Evolutionary conservation across 1,140 invertebrate genomes (phyloP).

Genomic region (Aporrectodea caliginosa): DNA sequence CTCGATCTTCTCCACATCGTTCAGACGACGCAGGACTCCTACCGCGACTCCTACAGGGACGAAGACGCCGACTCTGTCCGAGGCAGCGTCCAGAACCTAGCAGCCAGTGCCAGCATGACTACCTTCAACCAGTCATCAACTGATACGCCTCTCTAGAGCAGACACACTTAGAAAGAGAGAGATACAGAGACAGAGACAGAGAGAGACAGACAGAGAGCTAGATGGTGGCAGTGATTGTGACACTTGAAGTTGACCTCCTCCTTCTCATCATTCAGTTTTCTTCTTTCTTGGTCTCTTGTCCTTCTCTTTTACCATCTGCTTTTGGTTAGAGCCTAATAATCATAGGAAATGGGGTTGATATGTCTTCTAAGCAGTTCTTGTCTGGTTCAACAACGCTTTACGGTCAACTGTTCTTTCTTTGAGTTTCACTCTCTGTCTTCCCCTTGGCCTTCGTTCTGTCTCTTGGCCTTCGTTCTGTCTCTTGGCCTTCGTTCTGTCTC

Average conservation of each 20-base stretch:
- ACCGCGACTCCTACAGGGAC: conserved; percentile 61
- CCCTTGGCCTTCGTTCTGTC: not conserved
- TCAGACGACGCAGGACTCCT: conserved; percentile 79
- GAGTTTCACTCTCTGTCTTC: not conserved
- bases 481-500: not conserved
- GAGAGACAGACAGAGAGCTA: no score
- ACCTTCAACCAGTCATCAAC: conserved; percentile 39
- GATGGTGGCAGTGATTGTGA: no score
- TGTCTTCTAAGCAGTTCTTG: no score
- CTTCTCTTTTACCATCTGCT: no score
- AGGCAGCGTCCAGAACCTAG: conserved; percentile 88
- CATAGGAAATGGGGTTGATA: no score
- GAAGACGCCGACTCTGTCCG: conserved; percentile 66
- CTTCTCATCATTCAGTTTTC: no score
- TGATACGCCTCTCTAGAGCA: not conserved
- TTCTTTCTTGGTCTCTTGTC: no score
- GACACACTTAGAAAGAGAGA: no score
- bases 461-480: not conserved
- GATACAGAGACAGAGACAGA: no score
- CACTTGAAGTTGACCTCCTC: no score
- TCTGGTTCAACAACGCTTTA: no score
- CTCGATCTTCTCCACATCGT: conserved; percentile 82
- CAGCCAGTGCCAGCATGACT: conserved; percentile 82
- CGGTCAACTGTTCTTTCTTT: not conserved
- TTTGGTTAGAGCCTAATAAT: no score